phyloP scores from a whole-genome alignment of 2,797 vertebrate genomes.

The Lacerta viridis region DNA sequence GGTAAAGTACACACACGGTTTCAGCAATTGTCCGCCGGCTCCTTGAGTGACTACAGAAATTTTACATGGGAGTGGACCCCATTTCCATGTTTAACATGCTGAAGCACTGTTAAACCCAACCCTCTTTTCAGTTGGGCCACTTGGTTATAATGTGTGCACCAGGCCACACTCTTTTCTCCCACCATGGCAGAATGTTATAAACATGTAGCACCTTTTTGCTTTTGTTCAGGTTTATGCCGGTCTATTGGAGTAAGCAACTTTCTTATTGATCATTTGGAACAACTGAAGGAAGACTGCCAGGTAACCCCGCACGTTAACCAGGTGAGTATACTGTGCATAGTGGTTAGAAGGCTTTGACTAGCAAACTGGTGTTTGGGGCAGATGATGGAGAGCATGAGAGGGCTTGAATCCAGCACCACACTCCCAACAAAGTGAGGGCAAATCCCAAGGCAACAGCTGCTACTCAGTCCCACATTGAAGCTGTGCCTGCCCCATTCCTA shows the following conservation, averaged over 20 bases:
- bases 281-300: conserved; percentile 84
- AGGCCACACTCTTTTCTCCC: neutral
- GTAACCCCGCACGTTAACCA: conserved; percentile 85
- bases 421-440: neutral
- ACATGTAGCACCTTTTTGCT: conserved; percentile 22
- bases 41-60: neutral
- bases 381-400: neutral
- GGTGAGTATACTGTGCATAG: conserved; percentile 68
- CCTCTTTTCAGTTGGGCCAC: neutral
- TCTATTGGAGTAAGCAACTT: conserved; percentile 90
- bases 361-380: neutral
- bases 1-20: neutral
- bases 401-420: neutral
- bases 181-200: conserved; percentile 36
- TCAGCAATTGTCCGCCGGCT: neutral
- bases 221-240: conserved; percentile 80
- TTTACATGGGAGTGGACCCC: too few relatives aligned
- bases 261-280: conserved; percentile 84
- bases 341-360: conserved; percentile 6
- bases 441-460: neutral
- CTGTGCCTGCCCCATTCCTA: too few relatives aligned
- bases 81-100: neutral
- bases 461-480: neutral
- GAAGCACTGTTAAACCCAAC: neutral
- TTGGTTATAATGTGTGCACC: conserved; percentile 19